Percentiles rank a stretch among this genome's conserved stretches.
phyloP scores from a whole-genome alignment of 2,113 vertebrate species.

The Phasianus colchicus region DNA sequence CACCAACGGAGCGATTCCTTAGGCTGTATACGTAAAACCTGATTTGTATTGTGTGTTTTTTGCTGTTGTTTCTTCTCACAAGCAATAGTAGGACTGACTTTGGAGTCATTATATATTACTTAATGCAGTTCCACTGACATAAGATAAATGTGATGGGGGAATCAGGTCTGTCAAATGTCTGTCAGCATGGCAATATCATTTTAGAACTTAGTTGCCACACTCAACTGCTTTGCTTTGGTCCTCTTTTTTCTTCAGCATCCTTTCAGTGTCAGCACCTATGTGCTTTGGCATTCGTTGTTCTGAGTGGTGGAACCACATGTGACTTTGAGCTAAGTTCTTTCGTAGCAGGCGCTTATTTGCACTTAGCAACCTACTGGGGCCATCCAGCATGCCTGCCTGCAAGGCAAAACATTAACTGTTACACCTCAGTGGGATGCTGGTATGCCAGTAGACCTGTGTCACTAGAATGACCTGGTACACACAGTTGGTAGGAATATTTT shows the following conservation, averaged over 20 bases:
- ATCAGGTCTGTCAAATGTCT: neutral
- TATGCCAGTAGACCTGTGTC: neutral
- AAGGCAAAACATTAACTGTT: neutral
- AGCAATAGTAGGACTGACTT: neutral
- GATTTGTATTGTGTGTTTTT: neutral
- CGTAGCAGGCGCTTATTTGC: neutral
- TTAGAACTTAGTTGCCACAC: neutral
- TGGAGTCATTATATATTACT: neutral
- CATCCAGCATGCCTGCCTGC: neutral
- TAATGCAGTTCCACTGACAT: neutral
- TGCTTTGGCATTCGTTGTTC: neutral
- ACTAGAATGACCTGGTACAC: neutral
- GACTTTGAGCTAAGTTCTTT: neutral
- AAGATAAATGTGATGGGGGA: slow-evolving; percentile 1
- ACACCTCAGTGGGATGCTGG: neutral
- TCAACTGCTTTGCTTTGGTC: neutral
- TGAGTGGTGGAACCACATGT: neutral
- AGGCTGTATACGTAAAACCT: neutral
- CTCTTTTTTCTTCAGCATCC: neutral
- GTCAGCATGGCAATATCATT: neutral
- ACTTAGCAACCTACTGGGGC: neutral
- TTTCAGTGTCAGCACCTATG: neutral
- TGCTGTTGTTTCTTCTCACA: neutral
- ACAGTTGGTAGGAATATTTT: neutral
- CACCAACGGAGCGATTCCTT: neutral